phyloP scores from a whole-genome alignment of 2,888 invertebrate species.

The Tortrix viridana region DNA sequence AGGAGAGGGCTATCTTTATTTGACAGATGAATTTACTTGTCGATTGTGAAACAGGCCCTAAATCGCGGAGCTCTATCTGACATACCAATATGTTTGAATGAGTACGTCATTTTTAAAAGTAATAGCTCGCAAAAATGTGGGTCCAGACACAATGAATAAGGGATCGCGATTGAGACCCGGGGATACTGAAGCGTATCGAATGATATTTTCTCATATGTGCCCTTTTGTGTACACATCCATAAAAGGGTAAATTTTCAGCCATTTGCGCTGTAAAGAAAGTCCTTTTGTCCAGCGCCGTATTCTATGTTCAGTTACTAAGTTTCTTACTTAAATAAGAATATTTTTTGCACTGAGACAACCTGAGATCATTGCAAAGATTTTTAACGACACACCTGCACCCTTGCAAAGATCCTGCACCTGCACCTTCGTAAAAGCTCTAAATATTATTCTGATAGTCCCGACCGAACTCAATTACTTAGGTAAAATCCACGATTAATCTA shows the following conservation, averaged over 20 bases:
- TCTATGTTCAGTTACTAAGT: not conserved
- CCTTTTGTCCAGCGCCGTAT: constrained; percentile 8
- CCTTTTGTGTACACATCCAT: constrained; percentile 17
- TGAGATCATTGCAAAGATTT: not conserved
- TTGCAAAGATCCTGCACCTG: too few relatives aligned
- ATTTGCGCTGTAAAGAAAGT: constrained; percentile 23
- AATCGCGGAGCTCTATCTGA: too few relatives aligned
- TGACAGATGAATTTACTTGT: too few relatives aligned
- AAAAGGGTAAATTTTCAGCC: constrained; percentile 31
- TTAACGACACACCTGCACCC: too few relatives aligned
- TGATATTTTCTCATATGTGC: not conserved
- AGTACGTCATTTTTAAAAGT: not conserved
- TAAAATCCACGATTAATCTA: too few relatives aligned
- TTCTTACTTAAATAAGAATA: too few relatives aligned
- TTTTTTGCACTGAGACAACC: not conserved
- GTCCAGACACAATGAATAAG: not conserved
- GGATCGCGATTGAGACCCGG: not conserved
- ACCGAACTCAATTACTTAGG: too few relatives aligned
- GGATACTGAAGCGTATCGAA: constrained; percentile 14
- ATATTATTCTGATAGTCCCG: too few relatives aligned
- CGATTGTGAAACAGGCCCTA: too few relatives aligned
- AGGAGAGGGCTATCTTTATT: too few relatives aligned
- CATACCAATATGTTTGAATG: too few relatives aligned
- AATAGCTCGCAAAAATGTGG: not conserved
- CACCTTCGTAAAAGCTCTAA: too few relatives aligned